These are phyloP conservation scores for Bicyclus anynana DNA, from an alignment of 1,140 invertebrate genomes.

Conservation along the genomic window DNA sequence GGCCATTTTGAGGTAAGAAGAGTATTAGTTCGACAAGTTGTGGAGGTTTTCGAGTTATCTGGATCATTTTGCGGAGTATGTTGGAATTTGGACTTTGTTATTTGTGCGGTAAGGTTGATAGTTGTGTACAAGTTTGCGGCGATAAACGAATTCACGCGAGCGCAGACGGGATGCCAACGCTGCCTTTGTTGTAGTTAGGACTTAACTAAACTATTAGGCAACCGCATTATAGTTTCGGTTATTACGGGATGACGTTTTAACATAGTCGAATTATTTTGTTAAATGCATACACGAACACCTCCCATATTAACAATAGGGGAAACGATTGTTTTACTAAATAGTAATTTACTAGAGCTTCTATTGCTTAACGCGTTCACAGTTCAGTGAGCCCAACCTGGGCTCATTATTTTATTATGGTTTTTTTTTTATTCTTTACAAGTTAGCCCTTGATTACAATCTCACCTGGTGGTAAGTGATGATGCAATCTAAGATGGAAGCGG, in stretches of 20 bases:
- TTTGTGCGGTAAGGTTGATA: background rate
- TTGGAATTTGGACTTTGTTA: slow-evolving; percentile 16
- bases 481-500: no score
- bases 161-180: slow-evolving; percentile 11
- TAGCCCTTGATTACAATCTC: no score
- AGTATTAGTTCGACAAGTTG: slow-evolving; percentile 68
- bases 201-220: slow-evolving; percentile 7
- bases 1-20: slow-evolving; percentile 62
- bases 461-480: no score
- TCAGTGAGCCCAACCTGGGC: no score
- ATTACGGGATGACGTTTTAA: background rate
- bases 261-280: background rate
- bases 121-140: background rate
- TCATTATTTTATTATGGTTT: no score
- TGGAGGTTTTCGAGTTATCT: slow-evolving; percentile 53
- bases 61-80: slow-evolving; percentile 4
- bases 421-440: no score
- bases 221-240: background rate
- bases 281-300: background rate
- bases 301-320: no score
- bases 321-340: no score
- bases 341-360: no score
- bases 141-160: slow-evolving; percentile 18
- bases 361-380: no score
- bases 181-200: slow-evolving; percentile 20